Conservation (phyloP, 2,113 vertebrate species). For the Lutjanus erythropterus region DNA sequence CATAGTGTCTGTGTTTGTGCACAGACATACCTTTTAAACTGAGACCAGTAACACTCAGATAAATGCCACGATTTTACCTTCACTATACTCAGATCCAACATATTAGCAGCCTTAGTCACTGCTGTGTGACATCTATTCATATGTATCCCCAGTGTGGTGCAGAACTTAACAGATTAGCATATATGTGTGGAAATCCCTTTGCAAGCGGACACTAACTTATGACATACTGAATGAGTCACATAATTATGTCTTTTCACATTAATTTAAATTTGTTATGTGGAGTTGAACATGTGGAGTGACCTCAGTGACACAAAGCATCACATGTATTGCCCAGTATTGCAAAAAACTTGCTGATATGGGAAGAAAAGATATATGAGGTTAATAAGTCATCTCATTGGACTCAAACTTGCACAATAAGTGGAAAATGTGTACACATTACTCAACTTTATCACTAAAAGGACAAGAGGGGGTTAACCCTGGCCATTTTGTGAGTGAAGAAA, state of each 20-base stretch:
- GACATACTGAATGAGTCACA: not conserved
- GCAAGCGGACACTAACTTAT: not conserved
- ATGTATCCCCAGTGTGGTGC: constrained; percentile 2
- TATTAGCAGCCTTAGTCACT: constrained; percentile 30
- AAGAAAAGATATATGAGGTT: constrained; percentile 39
- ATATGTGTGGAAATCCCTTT: constrained; percentile 12
- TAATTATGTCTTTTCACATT: constrained; percentile 10
- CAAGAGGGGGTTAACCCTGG: not conserved
- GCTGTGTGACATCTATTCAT: constrained; percentile 3
- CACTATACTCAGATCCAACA: constrained; percentile 33
- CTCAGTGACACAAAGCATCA: constrained; percentile 24
- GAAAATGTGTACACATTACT: constrained; percentile 49
- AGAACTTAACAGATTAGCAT: constrained; percentile 7
- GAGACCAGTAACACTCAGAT: constrained; percentile 50
- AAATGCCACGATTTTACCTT: constrained; percentile 31
- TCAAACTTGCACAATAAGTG: constrained; percentile 58
- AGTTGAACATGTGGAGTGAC: constrained; percentile 6
- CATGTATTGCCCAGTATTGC: constrained; percentile 45
- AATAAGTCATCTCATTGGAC: constrained; percentile 65
- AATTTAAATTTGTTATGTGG: not conserved
- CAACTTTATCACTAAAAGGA: constrained; percentile 1
- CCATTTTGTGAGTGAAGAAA: not conserved
- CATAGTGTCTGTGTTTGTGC: constrained; percentile 67
- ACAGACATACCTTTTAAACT: constrained; percentile 67
- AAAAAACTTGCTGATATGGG: constrained; percentile 66